phyloP scores from a whole-genome alignment of 1,140 invertebrate species.

The Drosophila sechellia region DNA sequence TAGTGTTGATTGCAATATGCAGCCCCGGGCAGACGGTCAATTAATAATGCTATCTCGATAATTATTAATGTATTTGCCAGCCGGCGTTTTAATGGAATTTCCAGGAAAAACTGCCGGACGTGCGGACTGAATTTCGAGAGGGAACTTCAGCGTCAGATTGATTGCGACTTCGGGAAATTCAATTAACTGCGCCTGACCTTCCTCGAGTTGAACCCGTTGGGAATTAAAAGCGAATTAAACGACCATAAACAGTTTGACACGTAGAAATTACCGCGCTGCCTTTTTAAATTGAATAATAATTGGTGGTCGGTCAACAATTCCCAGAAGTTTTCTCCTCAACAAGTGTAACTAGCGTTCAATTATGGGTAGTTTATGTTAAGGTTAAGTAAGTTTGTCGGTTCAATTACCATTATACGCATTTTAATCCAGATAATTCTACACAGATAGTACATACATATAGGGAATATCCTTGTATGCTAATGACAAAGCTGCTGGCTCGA shows the following conservation, averaged over 20 bases:
- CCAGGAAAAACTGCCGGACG: slow-evolving; percentile 28
- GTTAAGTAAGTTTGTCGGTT: not conserved
- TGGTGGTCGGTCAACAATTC: not conserved
- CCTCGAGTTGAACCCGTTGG: not conserved
- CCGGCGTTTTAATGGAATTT: slow-evolving; percentile 32
- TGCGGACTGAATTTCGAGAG: slow-evolving; percentile 34
- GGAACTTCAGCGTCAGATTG: slow-evolving; percentile 39
- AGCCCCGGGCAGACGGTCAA: slow-evolving; percentile 12
- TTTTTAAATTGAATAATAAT: not conserved
- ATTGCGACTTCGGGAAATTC: slow-evolving; percentile 34
- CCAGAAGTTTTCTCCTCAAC: slow-evolving; percentile 2
- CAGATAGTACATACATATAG: too few relatives aligned
- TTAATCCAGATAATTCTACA: too few relatives aligned
- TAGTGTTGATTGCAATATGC: slow-evolving; percentile 25
- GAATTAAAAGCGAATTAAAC: slow-evolving; percentile 34
- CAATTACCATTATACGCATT: too few relatives aligned
- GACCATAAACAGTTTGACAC: slow-evolving; percentile 13
- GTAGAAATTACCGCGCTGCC: slow-evolving; percentile 10
- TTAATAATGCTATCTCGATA: slow-evolving; percentile 20
- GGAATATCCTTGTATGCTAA: too few relatives aligned
- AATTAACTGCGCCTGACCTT: slow-evolving; percentile 19
- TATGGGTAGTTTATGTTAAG: not conserved
- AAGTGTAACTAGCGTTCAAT: slow-evolving; percentile 5
- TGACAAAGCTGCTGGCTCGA: slow-evolving; percentile 1
- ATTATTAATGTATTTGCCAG: slow-evolving; percentile 27